These are phyloP conservation scores for Erynnis tages DNA, from an alignment of 2,888 invertebrate species.

Conservation along the genomic window DNA sequence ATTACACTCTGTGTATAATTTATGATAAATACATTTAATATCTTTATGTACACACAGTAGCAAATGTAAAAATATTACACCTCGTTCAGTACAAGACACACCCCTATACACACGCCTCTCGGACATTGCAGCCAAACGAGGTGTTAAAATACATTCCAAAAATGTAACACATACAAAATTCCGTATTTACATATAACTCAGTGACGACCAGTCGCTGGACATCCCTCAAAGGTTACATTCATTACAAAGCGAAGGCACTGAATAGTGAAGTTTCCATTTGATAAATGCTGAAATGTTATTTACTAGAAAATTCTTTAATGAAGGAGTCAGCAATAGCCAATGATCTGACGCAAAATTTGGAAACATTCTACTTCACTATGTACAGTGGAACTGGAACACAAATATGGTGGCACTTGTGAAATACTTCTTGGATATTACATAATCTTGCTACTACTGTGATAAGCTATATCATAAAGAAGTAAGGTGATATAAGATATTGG, in stretches of 20 bases:
- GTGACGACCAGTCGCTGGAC: conserved; percentile 14
- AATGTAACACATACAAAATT: conserved; percentile 55
- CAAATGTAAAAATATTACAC: conserved; percentile 64
- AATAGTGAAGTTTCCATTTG: conserved; percentile 33
- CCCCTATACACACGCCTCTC: not conserved
- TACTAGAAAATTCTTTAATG: too few species aligned
- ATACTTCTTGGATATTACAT: too few species aligned
- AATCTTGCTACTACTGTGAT: too few species aligned
- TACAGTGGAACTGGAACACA: too few species aligned
- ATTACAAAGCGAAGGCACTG: conserved; percentile 48
- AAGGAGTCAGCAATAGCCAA: too few species aligned
- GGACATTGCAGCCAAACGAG: conserved; percentile 32
- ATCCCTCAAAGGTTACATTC: not conserved
- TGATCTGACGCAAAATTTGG: too few species aligned
- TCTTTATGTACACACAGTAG: conserved; percentile 76
- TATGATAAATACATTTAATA: conserved; percentile 76
- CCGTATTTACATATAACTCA: conserved; percentile 62
- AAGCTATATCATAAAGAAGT: not conserved
- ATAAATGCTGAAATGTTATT: conserved; percentile 35
- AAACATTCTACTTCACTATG: too few species aligned
- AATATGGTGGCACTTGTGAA: not conserved
- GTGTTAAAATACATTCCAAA: conserved; percentile 52
- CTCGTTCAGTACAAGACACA: conserved; percentile 30
- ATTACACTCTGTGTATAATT: conserved; percentile 77
- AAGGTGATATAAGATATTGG: not conserved